Evolutionary conservation across 92 coral and sea anemone genomes (phyloP), one percentile per base, ranked within the genome.

Genomic region (Siderastrea siderea): DNA sequence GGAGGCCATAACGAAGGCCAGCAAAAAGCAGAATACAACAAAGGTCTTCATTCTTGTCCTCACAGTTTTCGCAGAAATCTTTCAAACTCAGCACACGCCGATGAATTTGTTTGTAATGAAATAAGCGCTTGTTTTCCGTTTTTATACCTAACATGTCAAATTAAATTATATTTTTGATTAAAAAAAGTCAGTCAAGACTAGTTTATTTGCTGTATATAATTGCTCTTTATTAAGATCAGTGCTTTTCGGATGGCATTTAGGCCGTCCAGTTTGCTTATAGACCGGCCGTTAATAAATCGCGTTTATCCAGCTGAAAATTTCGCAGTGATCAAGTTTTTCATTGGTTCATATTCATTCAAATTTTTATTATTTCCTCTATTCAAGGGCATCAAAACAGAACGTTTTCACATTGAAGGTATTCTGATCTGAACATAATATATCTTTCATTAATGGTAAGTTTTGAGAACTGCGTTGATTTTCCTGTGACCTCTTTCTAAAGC

Each of bases 1-100:
- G 62, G 81, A 84, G 7, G 69, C 80, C 73, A 84, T 14, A 67
- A 74, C 64, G 19, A 73, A 74, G 67, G 87, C 73, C 73, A 84
- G 0, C 66, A 61, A 19, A 11, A 74, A 47, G 38, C 63, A 74
- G 17, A 74, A 53, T 44, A 74, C 45, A 51, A 74, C 62, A 0
- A 74, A 9, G 15, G 61, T 74, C 62, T 53, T 74, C 78, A 74
- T 74, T 74, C 59, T 53, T 47, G 15, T 54, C 48, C 43, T 17
- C 57, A 1, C 64, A 12, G 64, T 59, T 19, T 64, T 12, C 26
- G n/a, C 57, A 15, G 7, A 5, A 5, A 7, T 15, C 45, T 43
- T 26, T 53, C 6, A 38, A 26, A 47, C 10, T 19, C 11, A 8
- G 47, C 47, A 26, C 10, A 15, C 10, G 66, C 78, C 19, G 17